Evolutionary conservation across 2,797 vertebrate genomes (phyloP).

Genomic region (Catharus ustulatus): DNA sequence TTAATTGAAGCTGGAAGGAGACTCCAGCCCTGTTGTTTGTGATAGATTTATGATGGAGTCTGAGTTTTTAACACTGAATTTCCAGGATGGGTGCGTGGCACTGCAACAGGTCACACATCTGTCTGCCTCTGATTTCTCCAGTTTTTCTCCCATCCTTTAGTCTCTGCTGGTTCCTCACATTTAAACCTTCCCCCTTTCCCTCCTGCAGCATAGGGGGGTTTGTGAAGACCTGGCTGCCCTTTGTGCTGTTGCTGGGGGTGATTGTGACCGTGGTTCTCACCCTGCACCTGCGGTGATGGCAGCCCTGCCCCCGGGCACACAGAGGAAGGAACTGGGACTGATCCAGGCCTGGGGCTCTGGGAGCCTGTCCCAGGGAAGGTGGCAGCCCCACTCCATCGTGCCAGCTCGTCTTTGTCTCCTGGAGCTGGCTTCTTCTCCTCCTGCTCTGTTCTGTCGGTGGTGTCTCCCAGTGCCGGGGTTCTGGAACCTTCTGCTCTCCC

Average conservation of each 20-base stretch:
- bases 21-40: not conserved
- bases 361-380: not conserved
- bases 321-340: constrained; percentile 15
- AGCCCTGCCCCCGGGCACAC: not conserved
- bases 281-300: constrained; percentile 86
- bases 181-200: not conserved
- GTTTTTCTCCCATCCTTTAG: not conserved
- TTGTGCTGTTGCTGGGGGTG: constrained; percentile 86
- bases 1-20: not conserved
- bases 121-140: not conserved
- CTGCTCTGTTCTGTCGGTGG: not conserved
- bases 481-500: not conserved
- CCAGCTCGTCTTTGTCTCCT: constrained; percentile 19
- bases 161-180: not conserved
- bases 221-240: constrained; percentile 97
- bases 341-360: not conserved
- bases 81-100: not conserved
- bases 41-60: not conserved
- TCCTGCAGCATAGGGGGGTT: constrained; percentile 86
- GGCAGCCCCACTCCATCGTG: constrained; percentile 1
- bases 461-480: not conserved
- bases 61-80: not conserved
- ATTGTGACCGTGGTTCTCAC: constrained; percentile 85
- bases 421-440: constrained; percentile 31
- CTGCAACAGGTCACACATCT: not conserved